These are phyloP conservation scores for Scaptomyza caliginosa DNA, from an alignment of 2,888 invertebrate species.

Conservation along the genomic window DNA sequence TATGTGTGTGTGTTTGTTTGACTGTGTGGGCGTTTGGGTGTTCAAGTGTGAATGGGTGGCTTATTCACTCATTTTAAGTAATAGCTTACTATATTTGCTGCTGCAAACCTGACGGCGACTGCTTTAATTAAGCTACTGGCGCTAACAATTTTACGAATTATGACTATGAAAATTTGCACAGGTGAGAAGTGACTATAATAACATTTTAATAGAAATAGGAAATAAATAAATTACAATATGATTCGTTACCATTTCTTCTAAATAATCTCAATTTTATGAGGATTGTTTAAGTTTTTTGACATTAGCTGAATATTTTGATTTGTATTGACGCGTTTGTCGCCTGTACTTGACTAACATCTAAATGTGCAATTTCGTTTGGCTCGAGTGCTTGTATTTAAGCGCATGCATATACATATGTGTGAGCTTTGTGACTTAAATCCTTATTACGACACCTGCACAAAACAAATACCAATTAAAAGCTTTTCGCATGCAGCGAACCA, in stretches of 20 bases:
- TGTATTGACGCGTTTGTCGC: conserved; percentile 27
- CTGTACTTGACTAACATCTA: conserved; percentile 20
- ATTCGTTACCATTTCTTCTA: too few species aligned
- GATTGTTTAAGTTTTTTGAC: too few species aligned
- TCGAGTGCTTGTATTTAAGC: conserved; percentile 8
- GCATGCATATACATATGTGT: conserved; percentile 10
- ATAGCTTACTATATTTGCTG: conserved; percentile 33
- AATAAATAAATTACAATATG: background rate
- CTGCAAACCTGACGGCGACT: conserved; percentile 11
- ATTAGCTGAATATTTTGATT: background rate
- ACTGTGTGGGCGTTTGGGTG: conserved; percentile 4
- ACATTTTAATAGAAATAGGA: background rate
- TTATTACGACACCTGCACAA: conserved; percentile 68
- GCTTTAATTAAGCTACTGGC: conserved; percentile 36
- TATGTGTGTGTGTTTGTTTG: conserved; percentile 8
- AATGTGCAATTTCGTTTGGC: conserved; percentile 23
- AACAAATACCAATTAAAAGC: conserved; percentile 76
- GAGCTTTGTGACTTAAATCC: conserved; percentile 50
- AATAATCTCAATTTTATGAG: too few species aligned
- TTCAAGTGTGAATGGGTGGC: conserved; percentile 22
- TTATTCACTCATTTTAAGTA: conserved; percentile 50
- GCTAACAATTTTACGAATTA: conserved; percentile 38
- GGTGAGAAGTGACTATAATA: conserved; percentile 24
- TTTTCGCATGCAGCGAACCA: conserved; percentile 56
- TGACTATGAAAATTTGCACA: conserved; percentile 22